Percentiles rank a stretch among this genome's conserved stretches.
Conservation (phyloP, 2,888 invertebrate genomes). For the Oxycera nigricornis region DNA sequence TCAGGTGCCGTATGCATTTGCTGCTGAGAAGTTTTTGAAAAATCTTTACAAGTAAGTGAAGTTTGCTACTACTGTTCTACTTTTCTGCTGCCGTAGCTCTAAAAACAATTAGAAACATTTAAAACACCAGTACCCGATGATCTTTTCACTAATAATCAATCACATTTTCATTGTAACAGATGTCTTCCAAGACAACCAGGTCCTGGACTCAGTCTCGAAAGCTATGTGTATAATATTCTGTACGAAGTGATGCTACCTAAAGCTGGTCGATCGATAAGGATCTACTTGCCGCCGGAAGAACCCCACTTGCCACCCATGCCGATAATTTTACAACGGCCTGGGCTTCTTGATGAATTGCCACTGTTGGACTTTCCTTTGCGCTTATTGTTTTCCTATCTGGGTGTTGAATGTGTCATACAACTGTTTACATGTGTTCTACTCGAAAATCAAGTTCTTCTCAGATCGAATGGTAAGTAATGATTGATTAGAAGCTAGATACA, state of each 20-base stretch:
- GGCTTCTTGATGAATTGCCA: conserved; percentile 83
- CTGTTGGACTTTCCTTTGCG: conserved; percentile 92
- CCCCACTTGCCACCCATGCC: conserved; percentile 72
- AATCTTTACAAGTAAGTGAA: conserved; percentile 85
- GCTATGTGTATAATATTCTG: conserved; percentile 92
- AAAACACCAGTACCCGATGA: no score
- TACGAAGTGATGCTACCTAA: conserved; percentile 93
- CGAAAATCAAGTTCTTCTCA: conserved; percentile 95
- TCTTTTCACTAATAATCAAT: no score
- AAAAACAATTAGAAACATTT: no score
- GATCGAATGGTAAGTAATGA: conserved; percentile 77
- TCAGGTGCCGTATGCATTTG: conserved; percentile 88
- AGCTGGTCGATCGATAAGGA: conserved; percentile 84
- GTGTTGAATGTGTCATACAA: conserved; percentile 91
- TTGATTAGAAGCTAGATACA: no score
- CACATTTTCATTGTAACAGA: conserved; percentile 60
- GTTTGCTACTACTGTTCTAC: no score
- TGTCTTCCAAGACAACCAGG: conserved; percentile 81
- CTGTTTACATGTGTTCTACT: conserved; percentile 93
- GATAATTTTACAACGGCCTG: conserved; percentile 77
- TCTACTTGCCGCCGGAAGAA: conserved; percentile 75
- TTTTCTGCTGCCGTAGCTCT: no score
- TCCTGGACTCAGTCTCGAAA: conserved; percentile 83
- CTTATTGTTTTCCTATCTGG: conserved; percentile 85
- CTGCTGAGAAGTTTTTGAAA: conserved; percentile 84